A percentile compares a stretch with the other conserved stretches of the same genome.
These are phyloP conservation scores for Sturmia bella DNA, from an alignment of 2,888 invertebrate species.

Conservation along the genomic window DNA sequence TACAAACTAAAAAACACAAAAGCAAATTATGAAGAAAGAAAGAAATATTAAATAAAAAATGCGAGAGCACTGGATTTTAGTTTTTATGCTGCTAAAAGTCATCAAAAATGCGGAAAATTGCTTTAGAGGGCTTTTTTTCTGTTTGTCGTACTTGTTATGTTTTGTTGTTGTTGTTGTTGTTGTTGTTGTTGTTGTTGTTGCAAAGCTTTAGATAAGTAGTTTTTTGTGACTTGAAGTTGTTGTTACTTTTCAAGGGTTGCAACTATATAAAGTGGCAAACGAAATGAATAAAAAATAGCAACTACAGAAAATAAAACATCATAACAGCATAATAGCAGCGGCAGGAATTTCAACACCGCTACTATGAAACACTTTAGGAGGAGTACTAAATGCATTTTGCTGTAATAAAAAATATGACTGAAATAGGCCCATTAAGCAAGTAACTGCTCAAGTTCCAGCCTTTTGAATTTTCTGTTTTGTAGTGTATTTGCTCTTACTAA, in stretches of 20 bases:
- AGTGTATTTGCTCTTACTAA: conserved; percentile 6
- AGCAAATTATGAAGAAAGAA: conserved; percentile 5
- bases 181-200: conserved; percentile 23
- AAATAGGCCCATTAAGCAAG: conserved; percentile 69
- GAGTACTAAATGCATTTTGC: conserved; percentile 53
- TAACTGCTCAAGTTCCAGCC: conserved; percentile 63
- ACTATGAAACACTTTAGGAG: conserved; percentile 62
- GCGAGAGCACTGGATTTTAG: conserved; percentile 42
- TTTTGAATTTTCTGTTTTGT: conserved; percentile 57
- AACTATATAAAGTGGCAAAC: conserved; percentile 61
- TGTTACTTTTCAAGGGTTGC: conserved; percentile 57
- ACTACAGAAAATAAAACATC: conserved; percentile 32
- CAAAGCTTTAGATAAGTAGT: conserved; percentile 61
- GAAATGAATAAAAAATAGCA: conserved; percentile 46
- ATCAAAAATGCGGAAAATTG: conserved; percentile 67
- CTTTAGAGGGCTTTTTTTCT: conserved; percentile 51
- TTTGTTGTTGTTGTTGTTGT: conserved; percentile 31
- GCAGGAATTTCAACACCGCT: conserved; percentile 56
- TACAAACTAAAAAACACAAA: neutral
- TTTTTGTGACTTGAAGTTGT: conserved; percentile 59
- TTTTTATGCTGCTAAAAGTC: conserved; percentile 59
- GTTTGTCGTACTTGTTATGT: too few species aligned
- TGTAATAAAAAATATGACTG: conserved; percentile 6
- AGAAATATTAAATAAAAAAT: conserved; percentile 27
- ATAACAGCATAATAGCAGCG: conserved; percentile 56